Evolutionary conservation across 2,113 vertebrate species (phyloP).

Genomic region (Thomomys bottae): DNA sequence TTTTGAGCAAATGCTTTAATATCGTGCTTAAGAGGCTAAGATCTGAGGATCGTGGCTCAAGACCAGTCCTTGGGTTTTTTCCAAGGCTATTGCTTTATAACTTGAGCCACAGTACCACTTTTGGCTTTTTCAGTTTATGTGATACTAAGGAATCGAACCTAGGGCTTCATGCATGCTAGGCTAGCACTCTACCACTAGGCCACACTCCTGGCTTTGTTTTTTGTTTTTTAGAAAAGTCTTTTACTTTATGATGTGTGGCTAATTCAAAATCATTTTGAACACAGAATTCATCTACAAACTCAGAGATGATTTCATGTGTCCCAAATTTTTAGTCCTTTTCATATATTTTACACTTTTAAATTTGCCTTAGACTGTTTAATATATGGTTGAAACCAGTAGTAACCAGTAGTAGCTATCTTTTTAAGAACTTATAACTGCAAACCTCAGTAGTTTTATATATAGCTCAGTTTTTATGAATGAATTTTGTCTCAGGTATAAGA

Average conservation of each 20-base stretch:
- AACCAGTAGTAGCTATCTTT: not conserved
- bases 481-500: conserved; percentile 39
- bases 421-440: not conserved
- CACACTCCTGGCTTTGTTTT: too few species aligned
- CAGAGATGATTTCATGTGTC: not conserved
- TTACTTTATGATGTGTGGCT: not conserved
- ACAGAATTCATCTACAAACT: conserved; percentile 20
- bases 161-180: too few species aligned
- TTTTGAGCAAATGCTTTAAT: too few species aligned
- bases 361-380: not conserved
- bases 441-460: not conserved
- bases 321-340: not conserved
- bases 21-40: too few species aligned
- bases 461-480: conserved; percentile 19
- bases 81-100: too few species aligned
- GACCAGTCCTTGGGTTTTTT: too few species aligned
- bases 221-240: conserved; percentile 9
- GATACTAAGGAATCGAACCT: too few species aligned
- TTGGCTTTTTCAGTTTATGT: too few species aligned
- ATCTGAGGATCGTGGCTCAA: too few species aligned
- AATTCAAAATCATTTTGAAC: not conserved
- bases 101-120: too few species aligned
- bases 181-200: too few species aligned
- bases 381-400: not conserved
- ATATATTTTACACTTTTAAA: too few species aligned